phyloP scores from a whole-genome alignment of 2,113 vertebrate species.

The Cryptomyrus ogoouensis region DNA sequence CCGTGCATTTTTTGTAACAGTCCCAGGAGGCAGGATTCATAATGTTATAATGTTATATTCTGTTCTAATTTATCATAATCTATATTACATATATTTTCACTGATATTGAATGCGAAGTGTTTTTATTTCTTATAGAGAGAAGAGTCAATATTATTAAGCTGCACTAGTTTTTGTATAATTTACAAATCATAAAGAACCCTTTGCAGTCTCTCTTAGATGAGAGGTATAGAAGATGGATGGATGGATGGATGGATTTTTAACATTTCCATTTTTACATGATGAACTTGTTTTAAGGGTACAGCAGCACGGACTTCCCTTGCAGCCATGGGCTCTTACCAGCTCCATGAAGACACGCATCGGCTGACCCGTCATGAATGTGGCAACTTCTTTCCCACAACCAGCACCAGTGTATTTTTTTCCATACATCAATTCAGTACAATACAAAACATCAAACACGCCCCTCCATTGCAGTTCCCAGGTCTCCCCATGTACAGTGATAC shows the following conservation, averaged over 20 bases:
- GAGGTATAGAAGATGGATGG: not conserved
- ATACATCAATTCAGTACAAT: not conserved
- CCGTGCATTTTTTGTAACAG: not conserved
- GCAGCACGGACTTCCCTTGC: not conserved
- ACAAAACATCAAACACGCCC: not conserved
- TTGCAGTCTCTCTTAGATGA: not conserved
- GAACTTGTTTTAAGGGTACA: not conserved
- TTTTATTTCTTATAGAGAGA: not conserved
- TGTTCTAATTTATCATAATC: not conserved
- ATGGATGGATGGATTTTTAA: not conserved
- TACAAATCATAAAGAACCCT: not conserved
- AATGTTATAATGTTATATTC: not conserved
- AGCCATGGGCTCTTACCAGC: not conserved
- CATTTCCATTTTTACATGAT: not conserved
- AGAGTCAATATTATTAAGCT: not conserved
- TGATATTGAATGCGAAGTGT: not conserved
- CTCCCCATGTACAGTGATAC: not conserved
- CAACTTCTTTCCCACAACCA: not conserved
- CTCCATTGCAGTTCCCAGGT: not conserved
- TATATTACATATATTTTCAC: not conserved
- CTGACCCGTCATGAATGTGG: not conserved
- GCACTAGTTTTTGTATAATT: not conserved
- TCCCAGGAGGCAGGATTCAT: not conserved
- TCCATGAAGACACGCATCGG: not conserved
- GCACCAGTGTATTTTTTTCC: not conserved